phyloP scores from a whole-genome alignment of 2,797 vertebrate genomes.

The Halcyon smyrnensis region DNA sequence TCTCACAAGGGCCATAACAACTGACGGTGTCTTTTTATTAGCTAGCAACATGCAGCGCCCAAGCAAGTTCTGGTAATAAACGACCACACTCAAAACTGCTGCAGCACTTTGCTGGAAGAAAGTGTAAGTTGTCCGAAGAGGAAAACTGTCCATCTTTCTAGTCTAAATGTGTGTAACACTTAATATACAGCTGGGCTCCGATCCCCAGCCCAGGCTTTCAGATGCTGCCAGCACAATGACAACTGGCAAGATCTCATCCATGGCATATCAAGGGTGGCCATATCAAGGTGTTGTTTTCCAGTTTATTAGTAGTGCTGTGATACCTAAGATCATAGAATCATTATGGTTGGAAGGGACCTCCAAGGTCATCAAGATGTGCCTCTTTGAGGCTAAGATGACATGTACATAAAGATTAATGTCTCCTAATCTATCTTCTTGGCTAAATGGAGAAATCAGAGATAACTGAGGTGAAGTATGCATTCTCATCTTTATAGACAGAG shows the following conservation, averaged over 20 bases:
- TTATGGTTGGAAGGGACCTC: no score
- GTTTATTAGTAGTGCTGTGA: background rate
- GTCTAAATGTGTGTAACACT: background rate
- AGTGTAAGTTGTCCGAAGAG: background rate
- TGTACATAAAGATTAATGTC: background rate
- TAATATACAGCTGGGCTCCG: background rate
- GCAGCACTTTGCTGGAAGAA: background rate
- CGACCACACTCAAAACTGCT: background rate
- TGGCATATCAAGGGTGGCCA: background rate
- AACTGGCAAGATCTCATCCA: background rate
- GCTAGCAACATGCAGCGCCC: background rate
- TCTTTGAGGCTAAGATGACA: background rate
- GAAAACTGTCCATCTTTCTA: background rate
- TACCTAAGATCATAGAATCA: background rate
- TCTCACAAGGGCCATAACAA: background rate
- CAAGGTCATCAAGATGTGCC: no score
- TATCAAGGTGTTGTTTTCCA: background rate
- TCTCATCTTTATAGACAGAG: background rate
- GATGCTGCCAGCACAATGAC: background rate
- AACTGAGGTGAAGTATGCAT: background rate
- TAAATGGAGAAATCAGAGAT: background rate
- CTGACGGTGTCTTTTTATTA: background rate
- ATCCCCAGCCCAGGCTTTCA: background rate
- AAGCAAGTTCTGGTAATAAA: background rate
- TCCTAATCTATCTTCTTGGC: background rate